Conservation (phyloP, 2,113 vertebrate genomes). For the Nipponia nippon region DNA sequence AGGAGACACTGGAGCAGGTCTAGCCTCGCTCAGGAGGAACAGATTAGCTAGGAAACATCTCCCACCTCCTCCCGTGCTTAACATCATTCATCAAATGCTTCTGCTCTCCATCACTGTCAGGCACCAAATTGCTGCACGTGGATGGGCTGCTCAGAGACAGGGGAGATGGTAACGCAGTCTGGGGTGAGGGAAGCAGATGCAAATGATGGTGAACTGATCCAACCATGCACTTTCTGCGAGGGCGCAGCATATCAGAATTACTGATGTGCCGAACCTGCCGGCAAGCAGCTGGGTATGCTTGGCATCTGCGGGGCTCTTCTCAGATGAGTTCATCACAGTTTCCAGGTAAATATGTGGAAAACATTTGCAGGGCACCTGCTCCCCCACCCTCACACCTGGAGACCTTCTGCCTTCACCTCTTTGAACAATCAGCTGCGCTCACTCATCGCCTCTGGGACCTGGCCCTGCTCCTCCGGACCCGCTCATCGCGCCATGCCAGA, state of each 20-base stretch:
- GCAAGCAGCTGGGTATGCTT: accelerated
- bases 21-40: background rate
- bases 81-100: background rate
- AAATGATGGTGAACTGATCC: background rate
- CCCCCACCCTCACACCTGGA: background rate
- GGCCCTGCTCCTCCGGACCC: background rate
- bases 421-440: background rate
- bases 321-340: background rate
- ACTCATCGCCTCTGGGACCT: background rate
- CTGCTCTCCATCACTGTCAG: background rate
- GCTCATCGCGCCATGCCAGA: accelerated
- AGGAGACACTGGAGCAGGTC: background rate
- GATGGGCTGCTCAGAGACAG: background rate
- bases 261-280: accelerated
- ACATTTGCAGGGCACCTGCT: background rate
- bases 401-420: background rate
- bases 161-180: accelerated
- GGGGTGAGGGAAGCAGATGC: background rate
- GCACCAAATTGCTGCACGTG: background rate
- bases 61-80: background rate
- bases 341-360: background rate
- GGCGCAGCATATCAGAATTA: background rate
- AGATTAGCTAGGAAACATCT: background rate
- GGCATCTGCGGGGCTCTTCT: background rate
- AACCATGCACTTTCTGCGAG: background rate